Percentiles rank a stretch among this genome's conserved stretches.
Evolutionary conservation across 2,888 invertebrate species (phyloP).

Genomic region (Eupithecia tripunctaria): DNA sequence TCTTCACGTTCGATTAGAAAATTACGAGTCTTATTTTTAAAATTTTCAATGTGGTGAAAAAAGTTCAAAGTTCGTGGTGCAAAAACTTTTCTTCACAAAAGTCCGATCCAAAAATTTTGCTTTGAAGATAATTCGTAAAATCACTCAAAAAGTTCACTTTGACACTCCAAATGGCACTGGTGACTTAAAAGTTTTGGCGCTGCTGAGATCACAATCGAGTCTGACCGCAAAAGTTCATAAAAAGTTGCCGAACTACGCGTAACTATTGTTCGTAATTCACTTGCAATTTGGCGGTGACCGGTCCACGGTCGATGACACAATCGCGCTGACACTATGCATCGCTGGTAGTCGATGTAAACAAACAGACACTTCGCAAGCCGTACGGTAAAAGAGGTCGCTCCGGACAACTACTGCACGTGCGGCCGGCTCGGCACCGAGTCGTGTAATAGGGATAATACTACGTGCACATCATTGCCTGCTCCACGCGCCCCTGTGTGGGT

Average conservation of each 20-base stretch:
- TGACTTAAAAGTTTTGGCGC: conserved; percentile 63
- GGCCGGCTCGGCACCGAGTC: conserved; percentile 77
- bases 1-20: conserved; percentile 21
- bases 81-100: conserved; percentile 40
- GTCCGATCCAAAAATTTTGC: conserved; percentile 49
- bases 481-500: conserved; percentile 65
- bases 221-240: conserved; percentile 70
- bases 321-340: conserved; percentile 78
- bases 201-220: conserved; percentile 46
- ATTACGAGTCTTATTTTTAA: conserved; percentile 41
- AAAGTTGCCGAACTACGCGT: conserved; percentile 70
- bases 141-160: conserved; percentile 65
- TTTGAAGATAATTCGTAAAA: conserved; percentile 42
- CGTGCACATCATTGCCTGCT: conserved; percentile 82
- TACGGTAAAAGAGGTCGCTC: conserved; percentile 74
- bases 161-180: conserved; percentile 60
- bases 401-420: conserved; percentile 78
- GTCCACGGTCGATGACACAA: conserved; percentile 79
- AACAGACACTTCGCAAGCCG: conserved; percentile 74
- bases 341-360: conserved; percentile 78
- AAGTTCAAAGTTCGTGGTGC: conserved; percentile 25
- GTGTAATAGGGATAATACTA: conserved; percentile 83
- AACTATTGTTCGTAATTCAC: conserved; percentile 74
- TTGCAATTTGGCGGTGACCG: conserved; percentile 72
- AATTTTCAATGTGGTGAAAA: conserved; percentile 17